Base-by-base conservation (phyloP, 2,113 vertebrate species). In the Dasyprocta punctata region DNA sequence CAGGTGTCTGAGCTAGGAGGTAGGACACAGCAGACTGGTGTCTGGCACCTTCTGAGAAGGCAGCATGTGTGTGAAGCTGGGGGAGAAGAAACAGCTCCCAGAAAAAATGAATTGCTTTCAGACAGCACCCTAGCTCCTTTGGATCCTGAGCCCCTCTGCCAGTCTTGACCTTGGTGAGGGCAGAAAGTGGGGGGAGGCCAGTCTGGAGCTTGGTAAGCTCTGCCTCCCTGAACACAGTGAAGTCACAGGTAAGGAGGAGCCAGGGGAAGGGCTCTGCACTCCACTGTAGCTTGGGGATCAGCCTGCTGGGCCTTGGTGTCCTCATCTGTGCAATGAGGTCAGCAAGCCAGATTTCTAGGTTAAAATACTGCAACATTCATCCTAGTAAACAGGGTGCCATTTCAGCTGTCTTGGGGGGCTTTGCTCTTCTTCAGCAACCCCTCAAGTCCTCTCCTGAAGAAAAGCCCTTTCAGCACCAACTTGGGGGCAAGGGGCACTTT, bases 21-120 rank as follows among this genome's bases (percentile, higher is more conserved):
- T n/a, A 24, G 86, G 87, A 44, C 86, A 88, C 41, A 95, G 81
- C 84, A 92, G 95, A 97, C 85, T 84, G 38, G 81, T 5, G 94
- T 97, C 98, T 98, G 60, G 92, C 98, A 97, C 98, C 85, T 97
- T 96, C 95, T 85, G 94, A 85, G 90, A 97, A 97, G 84, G 94
- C 95, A 88, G 92, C 90, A 78, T 83, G 81, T 63, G 95, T 96
- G 95, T 86, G 95, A 97, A 94, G 60, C 12, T 61, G 36, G 22
- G 49, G 75, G 85, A 97, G 75, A 75, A 81, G 47, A 86, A 71
- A 83, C 49, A 82, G 84, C 87, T 96, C 81, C 86, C 49, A 54
- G 92, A 17, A 71, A 84, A 80, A 80, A 91, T 4, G 47, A 88
- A 26, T 58, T 22, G 2, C 49, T 89, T 90, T 49, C 22, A 93